Base-by-base conservation (phyloP, 2,113 vertebrate species). In the Mesembrinibis cayennensis region DNA sequence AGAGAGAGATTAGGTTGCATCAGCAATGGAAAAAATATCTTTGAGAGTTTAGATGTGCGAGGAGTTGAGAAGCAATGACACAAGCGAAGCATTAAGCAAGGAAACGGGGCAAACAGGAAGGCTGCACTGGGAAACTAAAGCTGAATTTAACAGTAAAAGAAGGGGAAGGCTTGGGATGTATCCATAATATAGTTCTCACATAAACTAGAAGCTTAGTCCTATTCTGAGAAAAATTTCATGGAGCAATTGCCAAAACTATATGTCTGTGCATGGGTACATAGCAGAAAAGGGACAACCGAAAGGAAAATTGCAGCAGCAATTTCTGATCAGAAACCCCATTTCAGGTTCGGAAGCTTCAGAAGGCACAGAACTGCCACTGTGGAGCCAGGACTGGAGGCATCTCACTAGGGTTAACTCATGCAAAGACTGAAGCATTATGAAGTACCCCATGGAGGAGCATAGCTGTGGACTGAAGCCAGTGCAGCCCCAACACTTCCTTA, bases 1-100 rank as follows among this genome's bases (percentile, higher is more conserved):
- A 80, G 70, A 66, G 67, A 81, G 34, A 81, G 27, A 90, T 76
- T 72, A 90, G 36, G 88, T 85, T 95, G 58, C 70, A 92, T 91
- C 73, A 90, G 84, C 62, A 82, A 79, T 11, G 45, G 74, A 87
- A 95, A 91, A 95, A 96, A 47, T 38, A 53, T 12, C 81, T 87
- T 32, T 55, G 52, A 82, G 61, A 67, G 34, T 76, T 85, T 25
- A 76, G 40, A 80, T 40, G 26, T 18, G 49, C 27, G 78, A 78
- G 29, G 38, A 42, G 18, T 45, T 30, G 36, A 72, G 34, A 6
- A 90, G 59, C 42, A 65, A 38, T 18, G 61, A 38, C 20, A 53
- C 15, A 80, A 89, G 62, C 30, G 45, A 93, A 82, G 78, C 74
- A 34, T 22, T 65, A 95, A 86, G 53, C 32, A 86, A 59, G 58